Base-by-base conservation (phyloP, 2,113 vertebrate species). In the Lepidothrix coronata region DNA sequence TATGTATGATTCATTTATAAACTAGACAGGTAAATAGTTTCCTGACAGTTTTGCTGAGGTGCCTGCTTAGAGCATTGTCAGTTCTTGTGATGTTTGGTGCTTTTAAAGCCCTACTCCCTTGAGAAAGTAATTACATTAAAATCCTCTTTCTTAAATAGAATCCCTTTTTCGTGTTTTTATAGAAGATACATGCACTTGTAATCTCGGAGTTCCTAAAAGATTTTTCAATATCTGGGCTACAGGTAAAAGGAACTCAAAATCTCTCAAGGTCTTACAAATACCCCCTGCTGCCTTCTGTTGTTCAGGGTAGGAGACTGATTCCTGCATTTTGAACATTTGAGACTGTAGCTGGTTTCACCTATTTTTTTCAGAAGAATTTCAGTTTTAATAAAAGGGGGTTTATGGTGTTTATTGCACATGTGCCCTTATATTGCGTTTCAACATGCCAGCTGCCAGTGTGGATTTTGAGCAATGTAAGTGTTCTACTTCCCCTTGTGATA, bases 401-500 rank as follows among this genome's bases (percentile, higher is more conserved):
- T 30, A 22, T 19, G 18, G 11, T 44, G 24, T 57, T 91, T 92
- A 33, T 23, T 67, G 66, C 43, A 51, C 35, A 30, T 15, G 12
- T 22, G 0, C 30, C 20, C 28, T 76, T 73, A 35, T 41, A 13
- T 0, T 48, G 43, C 20, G 5, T 92, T 91, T 93, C 74, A 91
- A 28, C 19, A 23, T 46, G n/a, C 27, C 33, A 67, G 39, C 49
- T 94, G 59, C 63, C 28, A 68, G 21, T 24, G 68, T 59, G 85
- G 80, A 54, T 81, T 78, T n/a, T 89, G 88, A 93, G 61, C 76
- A 85, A 27, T 18, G 15, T 24, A 39, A 87, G 35, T 72, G 62
- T 79, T 79, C 66, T 76, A 63, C 94, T 97, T 95, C 83, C 73
- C 74, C 54, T 92, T 94, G 12, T 21, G 74, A 57, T 23, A 91